Evolutionary conservation across 2,113 vertebrate species (phyloP).

Genomic region (Campylomormyrus tamandua): DNA sequence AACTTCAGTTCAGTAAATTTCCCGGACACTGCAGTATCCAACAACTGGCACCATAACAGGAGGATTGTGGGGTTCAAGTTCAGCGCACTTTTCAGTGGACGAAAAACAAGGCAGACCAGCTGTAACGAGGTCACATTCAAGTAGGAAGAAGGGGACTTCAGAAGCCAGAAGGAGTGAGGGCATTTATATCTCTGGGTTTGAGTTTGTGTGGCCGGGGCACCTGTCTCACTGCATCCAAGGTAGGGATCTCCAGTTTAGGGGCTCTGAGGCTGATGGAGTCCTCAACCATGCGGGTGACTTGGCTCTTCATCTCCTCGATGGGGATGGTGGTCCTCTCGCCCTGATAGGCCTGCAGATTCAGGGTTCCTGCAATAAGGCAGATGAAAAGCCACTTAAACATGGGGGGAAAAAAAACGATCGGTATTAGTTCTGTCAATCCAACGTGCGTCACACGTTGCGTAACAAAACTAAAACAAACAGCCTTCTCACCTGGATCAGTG

Average conservation of each 20-base stretch:
- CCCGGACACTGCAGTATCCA: neutral
- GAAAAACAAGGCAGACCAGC: neutral
- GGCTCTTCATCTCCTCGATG: constrained; percentile 78
- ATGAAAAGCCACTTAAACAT: neutral
- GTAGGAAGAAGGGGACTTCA: constrained; percentile 31
- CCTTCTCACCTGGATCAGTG: constrained; percentile 66
- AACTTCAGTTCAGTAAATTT: neutral
- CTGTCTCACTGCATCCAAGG: constrained; percentile 59
- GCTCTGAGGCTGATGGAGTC: constrained; percentile 67
- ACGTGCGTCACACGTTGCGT: neutral
- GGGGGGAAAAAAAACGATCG: neutral
- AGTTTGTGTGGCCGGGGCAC: constrained; percentile 70
- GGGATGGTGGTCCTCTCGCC: constrained; percentile 80
- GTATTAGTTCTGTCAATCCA: too few species aligned
- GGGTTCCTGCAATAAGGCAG: constrained; percentile 54
- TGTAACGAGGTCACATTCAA: neutral
- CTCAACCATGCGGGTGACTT: constrained; percentile 67
- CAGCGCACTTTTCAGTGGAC: too few species aligned
- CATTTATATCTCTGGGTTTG: constrained; percentile 72
- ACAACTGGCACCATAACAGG: neutral
- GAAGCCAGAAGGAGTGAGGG: constrained; percentile 75
- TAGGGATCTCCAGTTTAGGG: constrained; percentile 73
- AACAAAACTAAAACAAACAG: neutral
- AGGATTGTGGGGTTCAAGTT: neutral
- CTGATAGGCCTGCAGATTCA: constrained; percentile 77